A percentile compares a stretch with the other conserved stretches of the same genome.
These are phyloP conservation scores for Anolis carolinensis DNA, from an alignment of 2,113 vertebrate genomes.

Conservation along the genomic window DNA sequence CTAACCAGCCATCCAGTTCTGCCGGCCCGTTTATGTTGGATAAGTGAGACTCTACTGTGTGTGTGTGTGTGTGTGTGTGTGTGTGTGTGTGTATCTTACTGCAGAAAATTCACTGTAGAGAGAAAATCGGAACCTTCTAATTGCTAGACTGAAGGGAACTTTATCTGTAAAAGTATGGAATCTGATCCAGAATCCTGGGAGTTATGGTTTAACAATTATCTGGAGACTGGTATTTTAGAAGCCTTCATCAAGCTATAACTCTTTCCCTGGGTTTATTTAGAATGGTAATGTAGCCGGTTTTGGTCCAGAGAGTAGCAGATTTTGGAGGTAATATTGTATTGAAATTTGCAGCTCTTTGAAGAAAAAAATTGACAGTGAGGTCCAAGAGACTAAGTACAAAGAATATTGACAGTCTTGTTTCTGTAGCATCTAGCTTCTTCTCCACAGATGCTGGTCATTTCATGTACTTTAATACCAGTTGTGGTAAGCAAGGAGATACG, in stretches of 20 bases:
- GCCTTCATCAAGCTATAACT: neutral
- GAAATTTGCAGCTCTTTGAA: neutral
- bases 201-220: neutral
- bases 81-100: too few relatives aligned
- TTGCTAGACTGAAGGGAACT: too few relatives aligned
- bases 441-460: constrained; percentile 82
- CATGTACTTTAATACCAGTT: constrained; percentile 83
- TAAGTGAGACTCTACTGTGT: too few relatives aligned
- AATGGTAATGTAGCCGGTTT: neutral
- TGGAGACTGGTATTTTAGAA: neutral
- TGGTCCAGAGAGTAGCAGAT: neutral
- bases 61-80: too few relatives aligned
- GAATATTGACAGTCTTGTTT: neutral
- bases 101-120: too few relatives aligned
- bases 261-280: neutral
- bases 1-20: too few relatives aligned
- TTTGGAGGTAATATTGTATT: neutral
- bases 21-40: too few relatives aligned
- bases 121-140: too few relatives aligned
- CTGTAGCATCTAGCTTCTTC: neutral
- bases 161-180: neutral
- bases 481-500: constrained; percentile 68
- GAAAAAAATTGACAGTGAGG: neutral
- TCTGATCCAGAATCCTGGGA: neutral
- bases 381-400: neutral